Evolutionary conservation across 1,140 invertebrate species (phyloP).

Genomic region (Druon quercuslanigerum): DNA sequence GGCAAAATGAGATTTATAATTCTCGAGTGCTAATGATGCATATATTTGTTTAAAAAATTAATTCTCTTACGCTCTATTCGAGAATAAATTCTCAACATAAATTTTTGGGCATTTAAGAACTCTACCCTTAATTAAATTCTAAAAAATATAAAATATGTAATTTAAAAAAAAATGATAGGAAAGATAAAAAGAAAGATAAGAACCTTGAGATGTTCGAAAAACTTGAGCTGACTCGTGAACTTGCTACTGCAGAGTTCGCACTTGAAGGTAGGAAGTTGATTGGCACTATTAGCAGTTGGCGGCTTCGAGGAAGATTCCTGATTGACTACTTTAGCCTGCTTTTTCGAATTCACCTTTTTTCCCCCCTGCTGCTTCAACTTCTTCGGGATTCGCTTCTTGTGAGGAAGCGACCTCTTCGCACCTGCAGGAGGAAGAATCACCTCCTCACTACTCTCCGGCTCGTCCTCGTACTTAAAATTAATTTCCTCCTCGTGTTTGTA

Average conservation of each 20-base stretch:
- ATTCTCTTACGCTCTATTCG: no score
- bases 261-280: conserved; percentile 70
- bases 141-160: no score
- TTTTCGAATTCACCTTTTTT: conserved; percentile 59
- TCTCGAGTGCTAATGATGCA: no score
- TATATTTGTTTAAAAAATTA: no score
- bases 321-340: conserved; percentile 51
- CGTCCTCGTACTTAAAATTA: conserved; percentile 70
- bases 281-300: conserved; percentile 33
- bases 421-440: conserved; percentile 59
- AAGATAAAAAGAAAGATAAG: conserved; percentile 44
- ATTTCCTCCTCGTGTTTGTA: conserved; percentile 69
- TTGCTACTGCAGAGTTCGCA: conserved; percentile 82
- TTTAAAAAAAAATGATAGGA: conserved; percentile 38
- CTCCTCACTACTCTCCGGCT: conserved; percentile 69
- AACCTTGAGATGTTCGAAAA: conserved; percentile 86
- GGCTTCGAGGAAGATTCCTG: conserved; percentile 38
- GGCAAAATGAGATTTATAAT: no score
- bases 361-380: conserved; percentile 74
- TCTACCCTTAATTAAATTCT: no score
- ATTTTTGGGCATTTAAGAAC: no score
- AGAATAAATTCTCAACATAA: no score
- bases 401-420: conserved; percentile 75
- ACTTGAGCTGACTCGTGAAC: conserved; percentile 83
- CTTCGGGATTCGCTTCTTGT: conserved; percentile 78